These are phyloP conservation scores for Chelon labrosus DNA, from an alignment of 2,797 vertebrate genomes.

Conservation along the genomic window DNA sequence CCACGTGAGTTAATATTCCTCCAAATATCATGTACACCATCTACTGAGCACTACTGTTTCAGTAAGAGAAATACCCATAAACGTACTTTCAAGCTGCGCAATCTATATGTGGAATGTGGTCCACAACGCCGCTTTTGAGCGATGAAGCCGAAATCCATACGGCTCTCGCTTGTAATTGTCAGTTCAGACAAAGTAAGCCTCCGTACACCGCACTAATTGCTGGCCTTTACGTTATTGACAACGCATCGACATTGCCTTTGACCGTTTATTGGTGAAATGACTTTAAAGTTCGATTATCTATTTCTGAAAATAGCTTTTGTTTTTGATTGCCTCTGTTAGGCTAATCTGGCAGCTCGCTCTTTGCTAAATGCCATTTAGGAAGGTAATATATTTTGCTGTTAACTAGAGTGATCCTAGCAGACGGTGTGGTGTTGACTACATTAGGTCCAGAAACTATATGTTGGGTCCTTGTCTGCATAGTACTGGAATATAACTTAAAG, in stretches of 20 bases:
- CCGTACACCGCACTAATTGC: constrained; percentile 64
- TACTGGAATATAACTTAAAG: too few relatives aligned
- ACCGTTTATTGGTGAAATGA: constrained; percentile 52
- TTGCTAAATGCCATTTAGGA: constrained; percentile 25
- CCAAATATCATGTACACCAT: too few relatives aligned
- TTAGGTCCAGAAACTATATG: background rate
- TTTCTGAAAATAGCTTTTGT: constrained; percentile 32
- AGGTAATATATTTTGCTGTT: constrained; percentile 3
- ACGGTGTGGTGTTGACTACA: background rate
- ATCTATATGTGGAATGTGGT: background rate
- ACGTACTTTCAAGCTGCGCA: constrained; percentile 7
- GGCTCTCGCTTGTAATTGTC: constrained; percentile 35
- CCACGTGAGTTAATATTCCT: background rate
- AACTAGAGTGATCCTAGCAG: constrained; percentile 1
- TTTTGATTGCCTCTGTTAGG: constrained; percentile 6
- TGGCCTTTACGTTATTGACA: constrained; percentile 72
- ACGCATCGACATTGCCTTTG: constrained; percentile 47
- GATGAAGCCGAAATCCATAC: constrained; percentile 53
- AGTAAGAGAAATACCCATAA: constrained; percentile 13
- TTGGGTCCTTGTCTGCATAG: too few relatives aligned
- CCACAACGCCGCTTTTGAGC: background rate
- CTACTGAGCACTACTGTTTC: background rate
- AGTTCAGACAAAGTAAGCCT: constrained; percentile 61
- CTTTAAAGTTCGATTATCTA: constrained; percentile 25
- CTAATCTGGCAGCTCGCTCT: constrained; percentile 5